Conservation (phyloP, 2,113 vertebrate genomes). For the Protobothrops mucrosquamatus region DNA sequence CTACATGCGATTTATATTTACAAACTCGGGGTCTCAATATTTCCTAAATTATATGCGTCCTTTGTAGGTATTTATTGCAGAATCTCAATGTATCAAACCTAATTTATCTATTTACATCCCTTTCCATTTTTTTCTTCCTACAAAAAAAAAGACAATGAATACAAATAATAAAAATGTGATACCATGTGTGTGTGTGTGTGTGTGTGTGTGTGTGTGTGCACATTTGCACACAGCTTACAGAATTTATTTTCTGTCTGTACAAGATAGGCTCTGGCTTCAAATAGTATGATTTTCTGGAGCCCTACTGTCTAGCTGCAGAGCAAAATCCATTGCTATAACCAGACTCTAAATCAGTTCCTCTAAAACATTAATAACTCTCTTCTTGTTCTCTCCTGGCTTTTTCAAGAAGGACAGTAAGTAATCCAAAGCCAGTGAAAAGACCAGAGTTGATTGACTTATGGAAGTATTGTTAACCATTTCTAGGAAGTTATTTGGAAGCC, state of each 20-base stretch:
- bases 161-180: not conserved
- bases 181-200: not conserved
- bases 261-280: not conserved
- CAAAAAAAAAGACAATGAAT: not conserved
- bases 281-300: slow-evolving; percentile 8
- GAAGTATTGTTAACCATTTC: slow-evolving; percentile 10
- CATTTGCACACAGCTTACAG: not conserved
- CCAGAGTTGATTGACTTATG: slow-evolving; percentile 4
- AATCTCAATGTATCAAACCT: not conserved
- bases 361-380: not conserved
- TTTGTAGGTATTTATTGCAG: not conserved
- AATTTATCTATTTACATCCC: not conserved
- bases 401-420: slow-evolving; percentile 3
- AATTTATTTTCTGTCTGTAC: not conserved
- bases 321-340: not conserved
- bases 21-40: not conserved
- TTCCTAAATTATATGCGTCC: not conserved
- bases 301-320: slow-evolving; percentile 9
- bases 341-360: not conserved
- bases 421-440: not conserved
- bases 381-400: not conserved
- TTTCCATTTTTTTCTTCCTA: not conserved
- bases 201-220: too few relatives aligned
- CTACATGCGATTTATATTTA: not conserved
- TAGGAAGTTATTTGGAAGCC: slow-evolving; percentile 26